Evolutionary conservation across 2,888 invertebrate genomes (phyloP).

Genomic region (Lasius fuliginosus): DNA sequence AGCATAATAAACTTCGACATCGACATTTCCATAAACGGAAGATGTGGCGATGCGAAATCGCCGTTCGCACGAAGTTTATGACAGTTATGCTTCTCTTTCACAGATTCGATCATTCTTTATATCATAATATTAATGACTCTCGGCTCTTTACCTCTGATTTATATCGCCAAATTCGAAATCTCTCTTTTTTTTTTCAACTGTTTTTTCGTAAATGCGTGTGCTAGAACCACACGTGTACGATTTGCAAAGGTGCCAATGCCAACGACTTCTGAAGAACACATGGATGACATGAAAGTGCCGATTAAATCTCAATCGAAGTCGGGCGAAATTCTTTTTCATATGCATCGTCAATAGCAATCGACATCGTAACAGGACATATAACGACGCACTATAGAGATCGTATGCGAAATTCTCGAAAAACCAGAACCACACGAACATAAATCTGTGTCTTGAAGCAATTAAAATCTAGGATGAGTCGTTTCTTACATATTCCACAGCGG

Average conservation of each 20-base stretch:
- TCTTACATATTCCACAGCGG: not conserved
- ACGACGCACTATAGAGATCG: slow-evolving; percentile 18
- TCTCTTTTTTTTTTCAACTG: not conserved
- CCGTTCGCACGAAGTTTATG: slow-evolving; percentile 23
- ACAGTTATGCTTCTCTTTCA: not conserved
- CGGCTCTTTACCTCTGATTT: slow-evolving; percentile 42
- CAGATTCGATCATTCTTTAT: slow-evolving; percentile 15
- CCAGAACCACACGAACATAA: slow-evolving; percentile 18
- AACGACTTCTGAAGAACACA: not conserved
- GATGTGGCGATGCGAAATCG: slow-evolving; percentile 33
- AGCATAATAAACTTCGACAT: slow-evolving; percentile 12
- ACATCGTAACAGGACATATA: slow-evolving; percentile 31
- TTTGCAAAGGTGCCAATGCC: slow-evolving; percentile 18
- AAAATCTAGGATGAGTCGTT: slow-evolving; percentile 22
- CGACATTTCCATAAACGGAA: slow-evolving; percentile 39
- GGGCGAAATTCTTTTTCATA: not conserved
- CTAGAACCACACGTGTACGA: not conserved
- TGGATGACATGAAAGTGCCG: slow-evolving; percentile 21
- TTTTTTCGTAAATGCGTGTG: not conserved
- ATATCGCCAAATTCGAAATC: slow-evolving; percentile 6
- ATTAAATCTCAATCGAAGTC: slow-evolving; percentile 23
- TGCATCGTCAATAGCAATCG: slow-evolving; percentile 24
- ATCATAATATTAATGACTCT: slow-evolving; percentile 26
- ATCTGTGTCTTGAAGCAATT: slow-evolving; percentile 47
- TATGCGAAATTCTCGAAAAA: slow-evolving; percentile 44